Conservation (phyloP, 1,140 invertebrate genomes). For the Tyrophagus putrescentiae region DNA sequence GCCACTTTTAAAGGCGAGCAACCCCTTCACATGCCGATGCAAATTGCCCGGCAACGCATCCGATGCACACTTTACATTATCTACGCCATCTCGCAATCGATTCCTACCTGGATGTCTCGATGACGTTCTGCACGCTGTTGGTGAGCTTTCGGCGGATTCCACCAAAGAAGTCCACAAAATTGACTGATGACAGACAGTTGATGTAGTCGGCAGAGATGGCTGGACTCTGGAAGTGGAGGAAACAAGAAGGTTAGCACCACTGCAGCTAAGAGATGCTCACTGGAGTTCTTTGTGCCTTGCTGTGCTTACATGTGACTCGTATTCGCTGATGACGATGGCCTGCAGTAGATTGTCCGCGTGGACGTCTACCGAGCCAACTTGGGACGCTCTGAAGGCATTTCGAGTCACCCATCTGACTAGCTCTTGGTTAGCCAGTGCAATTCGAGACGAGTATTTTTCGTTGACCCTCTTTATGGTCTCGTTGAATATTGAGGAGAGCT, state of each 20-base stretch:
- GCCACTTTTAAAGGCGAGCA: neutral
- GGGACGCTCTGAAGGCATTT: neutral
- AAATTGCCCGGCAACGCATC: neutral
- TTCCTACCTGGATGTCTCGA: constrained; percentile 6
- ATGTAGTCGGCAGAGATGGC: neutral
- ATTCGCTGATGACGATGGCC: constrained; percentile 1
- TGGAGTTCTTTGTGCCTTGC: too few relatives aligned
- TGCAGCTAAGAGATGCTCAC: too few relatives aligned
- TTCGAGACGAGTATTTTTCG: neutral
- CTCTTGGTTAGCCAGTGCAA: neutral
- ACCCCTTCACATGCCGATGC: neutral
- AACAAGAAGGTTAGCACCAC: too few relatives aligned
- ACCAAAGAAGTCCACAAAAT: neutral
- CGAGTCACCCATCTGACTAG: neutral
- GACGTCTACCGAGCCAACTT: neutral
- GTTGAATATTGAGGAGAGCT: neutral
- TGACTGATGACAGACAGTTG: neutral
- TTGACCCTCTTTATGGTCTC: neutral
- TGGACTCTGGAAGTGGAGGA: neutral
- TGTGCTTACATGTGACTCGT: neutral
- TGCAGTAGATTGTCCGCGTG: neutral
- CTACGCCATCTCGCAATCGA: too few relatives aligned
- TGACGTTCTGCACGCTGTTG: neutral
- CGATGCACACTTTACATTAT: too few relatives aligned
- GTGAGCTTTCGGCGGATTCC: neutral